Percentiles rank a stretch among this genome's conserved stretches.
phyloP scores from a whole-genome alignment of 1,140 invertebrate genomes.

The Lepidurus packardi region DNA sequence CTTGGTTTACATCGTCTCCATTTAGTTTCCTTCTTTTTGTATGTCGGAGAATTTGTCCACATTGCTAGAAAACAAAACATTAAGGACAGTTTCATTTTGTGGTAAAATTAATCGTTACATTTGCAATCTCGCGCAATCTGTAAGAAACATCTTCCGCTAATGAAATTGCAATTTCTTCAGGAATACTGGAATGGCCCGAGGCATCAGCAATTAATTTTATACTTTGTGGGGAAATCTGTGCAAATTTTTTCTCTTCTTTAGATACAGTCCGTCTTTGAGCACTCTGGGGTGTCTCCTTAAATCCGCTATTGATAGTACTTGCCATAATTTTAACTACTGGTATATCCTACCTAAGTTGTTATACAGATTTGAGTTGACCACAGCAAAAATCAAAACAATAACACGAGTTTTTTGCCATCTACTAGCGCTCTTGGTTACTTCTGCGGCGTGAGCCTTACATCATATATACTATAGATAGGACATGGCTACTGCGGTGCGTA shows the following conservation, averaged over 20 bases:
- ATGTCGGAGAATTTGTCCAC: slow-evolving; percentile 34
- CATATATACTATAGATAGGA: too few species aligned
- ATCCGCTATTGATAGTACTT: not conserved
- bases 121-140: slow-evolving; percentile 32
- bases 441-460: too few species aligned
- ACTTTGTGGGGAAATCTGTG: slow-evolving; percentile 33
- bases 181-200: slow-evolving; percentile 29
- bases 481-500: too few species aligned
- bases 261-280: not conserved
- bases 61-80: slow-evolving; percentile 25
- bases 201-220: slow-evolving; percentile 32
- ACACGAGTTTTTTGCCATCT: not conserved
- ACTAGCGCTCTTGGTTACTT: too few species aligned
- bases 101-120: slow-evolving; percentile 26
- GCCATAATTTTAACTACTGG: slow-evolving; percentile 17
- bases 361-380: not conserved
- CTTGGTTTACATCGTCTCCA: slow-evolving; percentile 32
- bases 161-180: slow-evolving; percentile 24
- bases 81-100: not conserved
- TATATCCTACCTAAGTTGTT: not conserved
- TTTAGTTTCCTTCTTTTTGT: slow-evolving; percentile 33
- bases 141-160: slow-evolving; percentile 35
- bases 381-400: not conserved
- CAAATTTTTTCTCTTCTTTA: slow-evolving; percentile 33
- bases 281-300: not conserved